A percentile compares a stretch with the other conserved stretches of the same genome.
Conservation (phyloP, 53 echinoderm and acorn worm species). For the Mesocentrotus franciscanus region DNA sequence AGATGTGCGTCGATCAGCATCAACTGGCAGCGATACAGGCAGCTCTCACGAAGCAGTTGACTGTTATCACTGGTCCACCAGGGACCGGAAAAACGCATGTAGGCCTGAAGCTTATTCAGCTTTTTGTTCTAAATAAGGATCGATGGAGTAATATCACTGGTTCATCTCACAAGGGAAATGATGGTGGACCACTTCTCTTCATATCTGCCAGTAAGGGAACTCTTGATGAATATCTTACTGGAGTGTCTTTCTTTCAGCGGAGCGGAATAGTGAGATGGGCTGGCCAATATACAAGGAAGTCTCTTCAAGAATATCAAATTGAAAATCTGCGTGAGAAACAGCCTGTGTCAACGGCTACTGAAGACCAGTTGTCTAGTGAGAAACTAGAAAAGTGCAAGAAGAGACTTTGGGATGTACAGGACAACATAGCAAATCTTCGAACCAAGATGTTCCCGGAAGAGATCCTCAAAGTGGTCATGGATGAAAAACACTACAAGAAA, state of each 20-base stretch:
- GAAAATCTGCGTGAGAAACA: slow-evolving; percentile 2
- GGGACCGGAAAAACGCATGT: slow-evolving; percentile 92
- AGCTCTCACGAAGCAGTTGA: slow-evolving; percentile 79
- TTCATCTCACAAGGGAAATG: background rate
- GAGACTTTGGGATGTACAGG: background rate
- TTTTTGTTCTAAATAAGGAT: slow-evolving; percentile 68
- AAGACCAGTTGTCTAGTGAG: background rate
- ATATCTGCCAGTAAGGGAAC: slow-evolving; percentile 92
- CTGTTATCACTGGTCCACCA: slow-evolving; percentile 88
- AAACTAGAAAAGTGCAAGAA: slow-evolving; percentile 43
- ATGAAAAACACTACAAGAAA: slow-evolving; percentile 34
- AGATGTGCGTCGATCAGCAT: slow-evolving; percentile 73
- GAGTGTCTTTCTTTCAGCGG: slow-evolving; percentile 72
- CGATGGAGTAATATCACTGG: background rate
- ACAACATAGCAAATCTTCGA: background rate
- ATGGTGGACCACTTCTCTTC: slow-evolving; percentile 75
- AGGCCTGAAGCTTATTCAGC: slow-evolving; percentile 82
- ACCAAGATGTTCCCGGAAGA: slow-evolving; percentile 43
- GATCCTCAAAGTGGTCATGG: slow-evolving; percentile 46
- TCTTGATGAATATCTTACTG: slow-evolving; percentile 93
- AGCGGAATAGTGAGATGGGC: slow-evolving; percentile 75
- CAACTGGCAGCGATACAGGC: slow-evolving; percentile 79
- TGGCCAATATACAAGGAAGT: slow-evolving; percentile 6
- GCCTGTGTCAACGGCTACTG: background rate
- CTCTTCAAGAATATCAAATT: slow-evolving; percentile 21